Evolutionary conservation across 2,888 invertebrate species (phyloP).

Genomic region (Luperina testacea): DNA sequence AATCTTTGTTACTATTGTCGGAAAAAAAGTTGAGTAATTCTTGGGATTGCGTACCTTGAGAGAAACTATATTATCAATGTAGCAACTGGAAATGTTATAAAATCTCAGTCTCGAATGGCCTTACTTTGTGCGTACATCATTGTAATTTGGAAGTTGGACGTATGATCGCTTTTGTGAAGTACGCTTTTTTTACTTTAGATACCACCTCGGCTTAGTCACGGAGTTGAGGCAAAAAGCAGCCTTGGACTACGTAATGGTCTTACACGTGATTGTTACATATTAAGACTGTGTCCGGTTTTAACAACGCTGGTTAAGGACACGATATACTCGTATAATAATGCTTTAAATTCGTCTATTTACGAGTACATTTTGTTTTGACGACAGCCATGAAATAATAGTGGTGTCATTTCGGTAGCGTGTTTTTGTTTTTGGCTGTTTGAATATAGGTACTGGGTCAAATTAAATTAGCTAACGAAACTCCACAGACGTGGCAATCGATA

Average conservation of each 20-base stretch:
- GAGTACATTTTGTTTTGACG: constrained; percentile 9
- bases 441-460: too few species aligned
- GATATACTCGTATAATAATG: constrained; percentile 10
- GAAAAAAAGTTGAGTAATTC: constrained; percentile 42
- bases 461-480: neutral
- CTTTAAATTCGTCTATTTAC: constrained; percentile 29
- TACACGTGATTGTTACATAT: constrained; percentile 82
- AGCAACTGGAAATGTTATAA: constrained; percentile 30
- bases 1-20: constrained; percentile 29
- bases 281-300: constrained; percentile 72
- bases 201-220: constrained; percentile 79
- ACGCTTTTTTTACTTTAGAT: constrained; percentile 54
- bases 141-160: constrained; percentile 55
- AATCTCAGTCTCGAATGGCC: constrained; percentile 38
- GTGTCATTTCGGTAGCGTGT: neutral
- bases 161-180: constrained; percentile 58
- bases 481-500: neutral
- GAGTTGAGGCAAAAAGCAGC: constrained; percentile 83
- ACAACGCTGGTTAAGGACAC: constrained; percentile 57
- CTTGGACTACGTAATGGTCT: constrained; percentile 81
- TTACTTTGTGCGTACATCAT: constrained; percentile 46
- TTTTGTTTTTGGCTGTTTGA: neutral
- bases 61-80: constrained; percentile 39
- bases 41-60: constrained; percentile 33
- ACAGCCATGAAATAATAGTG: neutral